Evolutionary conservation across 2,888 invertebrate genomes (phyloP), one percentile per base, ranked within the genome.

Genomic region (Acanthacorydalis orientalis): DNA sequence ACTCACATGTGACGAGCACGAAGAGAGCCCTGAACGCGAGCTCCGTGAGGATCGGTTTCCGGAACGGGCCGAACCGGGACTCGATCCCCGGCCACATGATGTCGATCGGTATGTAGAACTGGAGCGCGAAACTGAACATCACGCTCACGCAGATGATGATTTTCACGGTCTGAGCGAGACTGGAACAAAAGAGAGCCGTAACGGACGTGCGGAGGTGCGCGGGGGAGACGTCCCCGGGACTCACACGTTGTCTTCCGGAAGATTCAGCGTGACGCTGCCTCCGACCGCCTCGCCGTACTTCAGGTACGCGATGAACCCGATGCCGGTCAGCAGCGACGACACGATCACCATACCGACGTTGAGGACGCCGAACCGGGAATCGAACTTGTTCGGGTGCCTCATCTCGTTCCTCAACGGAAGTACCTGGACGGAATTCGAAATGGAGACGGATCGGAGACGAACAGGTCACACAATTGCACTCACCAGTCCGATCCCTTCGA

Each of bases 401-500:
- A 96, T 95, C 61, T 89, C 84, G 61, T 89, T 91, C 67, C 93
- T 88, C 55, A 97, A 64, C 0, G 96, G 96, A 51, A 97, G 68
- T n/a, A 95, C 83, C 88, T 90, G 60, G 34, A 59, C 54, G 51
- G 40, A 46, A 46, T 15, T 44, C 38, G 35, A 23, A 10, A n/a
- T 2, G 10, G n/a, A 11, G n/a, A 11, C n/a, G 35, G 4, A 11
- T n/a, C 10, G n/a, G 35, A 35, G 11, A 3, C 35, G n/a, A n/a
- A 11, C n/a, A 11, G n/a, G 2, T 11, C 35, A 11, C n/a, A 43
- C n/a, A 37, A 39, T 31, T 49, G 16, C 43, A 64, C 74, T 75
- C 62, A 84, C 88, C 72, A 89, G 65, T 47, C 87, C 87, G 53
- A 97, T 96, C 51, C 95, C 97, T 70, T 97, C 97, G 60, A 96